These are phyloP conservation scores for Sapajus apella DNA, from an alignment of 2,113 vertebrate species.

Conservation along the genomic window DNA sequence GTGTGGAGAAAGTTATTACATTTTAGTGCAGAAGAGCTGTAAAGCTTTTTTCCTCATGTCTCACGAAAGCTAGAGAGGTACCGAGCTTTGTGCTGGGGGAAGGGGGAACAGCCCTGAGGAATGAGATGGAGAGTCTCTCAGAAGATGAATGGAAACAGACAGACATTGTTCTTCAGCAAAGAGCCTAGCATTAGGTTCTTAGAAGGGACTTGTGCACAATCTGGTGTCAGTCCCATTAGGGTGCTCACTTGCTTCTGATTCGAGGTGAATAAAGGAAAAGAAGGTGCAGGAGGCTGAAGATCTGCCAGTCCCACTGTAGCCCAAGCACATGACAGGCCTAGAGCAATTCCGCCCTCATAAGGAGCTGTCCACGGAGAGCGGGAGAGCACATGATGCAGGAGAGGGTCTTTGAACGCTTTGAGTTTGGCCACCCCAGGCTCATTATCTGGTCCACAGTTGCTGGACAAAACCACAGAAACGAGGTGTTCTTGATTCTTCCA, in stretches of 20 bases:
- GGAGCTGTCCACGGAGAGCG: constrained; percentile 65
- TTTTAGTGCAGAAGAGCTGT: constrained; percentile 80
- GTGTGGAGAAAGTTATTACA: constrained; percentile 81
- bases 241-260: constrained; percentile 56
- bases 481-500: constrained; percentile 48
- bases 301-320: not conserved
- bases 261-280: constrained; percentile 84
- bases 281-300: constrained; percentile 73
- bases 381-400: constrained; percentile 74
- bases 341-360: constrained; percentile 62
- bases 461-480: constrained; percentile 76
- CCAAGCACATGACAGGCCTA: constrained; percentile 65
- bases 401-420: constrained; percentile 77
- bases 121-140: constrained; percentile 65
- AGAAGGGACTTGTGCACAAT: constrained; percentile 31
- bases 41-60: constrained; percentile 74
- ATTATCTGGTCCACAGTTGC: constrained; percentile 53
- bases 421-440: constrained; percentile 72
- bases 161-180: constrained; percentile 15
- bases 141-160: constrained; percentile 71
- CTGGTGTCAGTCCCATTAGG: not conserved
- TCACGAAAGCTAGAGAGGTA: constrained; percentile 69
- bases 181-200: constrained; percentile 2
- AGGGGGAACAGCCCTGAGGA: constrained; percentile 69
- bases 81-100: not conserved